Evolutionary conservation across 2,797 vertebrate genomes (phyloP).

Genomic region (Sebastes hopkinsi): DNA sequence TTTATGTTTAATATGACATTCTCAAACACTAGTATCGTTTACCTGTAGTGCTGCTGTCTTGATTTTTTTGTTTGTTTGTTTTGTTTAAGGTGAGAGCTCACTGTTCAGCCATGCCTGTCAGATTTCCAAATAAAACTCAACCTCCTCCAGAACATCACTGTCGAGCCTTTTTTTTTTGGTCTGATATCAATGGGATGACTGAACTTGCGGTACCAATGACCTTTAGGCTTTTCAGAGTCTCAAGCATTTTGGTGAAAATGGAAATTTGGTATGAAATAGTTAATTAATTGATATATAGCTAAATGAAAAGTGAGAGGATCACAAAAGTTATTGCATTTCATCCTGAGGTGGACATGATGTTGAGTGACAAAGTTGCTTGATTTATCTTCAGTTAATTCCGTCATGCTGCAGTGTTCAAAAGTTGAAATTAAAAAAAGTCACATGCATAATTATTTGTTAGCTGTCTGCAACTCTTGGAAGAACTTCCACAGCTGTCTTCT

Average conservation of each 20-base stretch:
- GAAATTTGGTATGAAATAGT: background rate
- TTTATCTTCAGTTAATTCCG: no score
- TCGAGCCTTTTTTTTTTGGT: background rate
- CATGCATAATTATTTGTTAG: no score
- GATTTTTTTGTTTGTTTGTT: slow-evolving; percentile 66
- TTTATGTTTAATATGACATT: slow-evolving; percentile 85
- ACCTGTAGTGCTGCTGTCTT: slow-evolving; percentile 90
- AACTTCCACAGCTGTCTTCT: no score
- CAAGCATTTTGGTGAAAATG: background rate
- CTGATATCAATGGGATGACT: background rate
- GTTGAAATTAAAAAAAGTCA: no score
- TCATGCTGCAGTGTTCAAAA: no score
- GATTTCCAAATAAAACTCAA: slow-evolving; percentile 94
- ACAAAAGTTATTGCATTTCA: no score
- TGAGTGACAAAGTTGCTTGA: no score
- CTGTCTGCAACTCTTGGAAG: no score
- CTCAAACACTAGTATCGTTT: slow-evolving; percentile 88
- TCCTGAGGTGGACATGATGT: no score
- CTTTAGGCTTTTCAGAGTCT: background rate
- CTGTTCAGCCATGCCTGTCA: slow-evolving; percentile 89
- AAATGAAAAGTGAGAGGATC: no score
- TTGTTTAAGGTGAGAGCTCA: slow-evolving; percentile 84
- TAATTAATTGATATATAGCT: no score
- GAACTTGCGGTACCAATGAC: no score
- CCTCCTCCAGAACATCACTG: slow-evolving; percentile 83